Evolutionary conservation across 2,113 vertebrate species (phyloP), one percentile per base, ranked within the genome.

Genomic region (Cheilinus undulatus): DNA sequence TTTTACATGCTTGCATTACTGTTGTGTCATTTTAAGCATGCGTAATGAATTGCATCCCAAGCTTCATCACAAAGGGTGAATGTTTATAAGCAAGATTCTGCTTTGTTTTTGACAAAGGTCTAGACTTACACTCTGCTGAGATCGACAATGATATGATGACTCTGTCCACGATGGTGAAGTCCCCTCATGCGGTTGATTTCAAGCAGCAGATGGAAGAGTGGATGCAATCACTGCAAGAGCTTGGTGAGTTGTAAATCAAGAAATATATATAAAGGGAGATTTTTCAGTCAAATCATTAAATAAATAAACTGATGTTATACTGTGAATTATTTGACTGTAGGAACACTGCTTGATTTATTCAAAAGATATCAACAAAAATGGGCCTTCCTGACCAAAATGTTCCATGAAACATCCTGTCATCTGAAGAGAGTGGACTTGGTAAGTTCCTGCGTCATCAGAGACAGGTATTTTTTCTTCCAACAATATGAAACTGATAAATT

Each of bases 311-410:
- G 1, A 11, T 6, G 49, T 30, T 1, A 45, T 30, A 7, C n/a
- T 50, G 1, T 36, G 6, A 36, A 32, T 10, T 53, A 10, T 57
- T 46, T 79, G 73, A 5, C 13, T 14, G 83, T 66, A 95, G 94
- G 71, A 19, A 69, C 85, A 13, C 53, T 95, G 26, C 87, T 97
- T 58, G 76, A 91, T 50, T 75, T 93, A 38, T 94, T 95, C 91
- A 82, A 94, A 78, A 84, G 69, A 64, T 96, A 93, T 80, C 96
- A 96, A 76, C 81, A 93, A 62, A 89, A 86, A 62, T 96, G 95
- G 95, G 84, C 91, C 46, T 95, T 95, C 63, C 80, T 97, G 62
- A 94, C 91, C 51, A 95, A 92, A 62, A 82, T 93, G 53, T 92
- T 95, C 1, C 34, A 88, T 65, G 92, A 94, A 62, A 90, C 92